A percentile compares a stretch with the other conserved stretches of the same genome.
Evolutionary conservation across 2,797 vertebrate genomes (phyloP).

Genomic region (Sandelia bainsii): DNA sequence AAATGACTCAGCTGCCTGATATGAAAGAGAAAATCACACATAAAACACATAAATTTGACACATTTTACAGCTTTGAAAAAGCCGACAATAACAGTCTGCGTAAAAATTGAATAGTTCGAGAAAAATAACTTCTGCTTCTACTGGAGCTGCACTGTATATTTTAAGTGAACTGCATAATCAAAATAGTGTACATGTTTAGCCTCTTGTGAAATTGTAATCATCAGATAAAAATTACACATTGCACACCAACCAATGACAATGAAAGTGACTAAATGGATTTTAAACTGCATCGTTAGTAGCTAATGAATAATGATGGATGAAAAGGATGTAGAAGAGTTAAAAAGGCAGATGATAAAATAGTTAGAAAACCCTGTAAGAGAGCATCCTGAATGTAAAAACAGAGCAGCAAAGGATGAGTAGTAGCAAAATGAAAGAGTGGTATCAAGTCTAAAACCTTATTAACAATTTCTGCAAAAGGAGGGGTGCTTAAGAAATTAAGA

Average conservation of each 20-base stretch:
- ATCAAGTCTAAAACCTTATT: constrained; percentile 52
- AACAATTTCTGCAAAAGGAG: constrained; percentile 39
- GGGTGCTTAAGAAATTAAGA: constrained; percentile 44
- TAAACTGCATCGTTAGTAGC: constrained; percentile 28
- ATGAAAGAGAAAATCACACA: constrained; percentile 34
- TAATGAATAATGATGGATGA: constrained; percentile 23
- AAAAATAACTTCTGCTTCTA: background rate
- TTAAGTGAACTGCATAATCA: constrained; percentile 20
- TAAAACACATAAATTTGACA: constrained; percentile 27
- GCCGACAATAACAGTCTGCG: constrained; percentile 6
- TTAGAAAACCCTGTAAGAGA: constrained; percentile 26
- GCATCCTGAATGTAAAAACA: constrained; percentile 16
- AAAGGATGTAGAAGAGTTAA: constrained; percentile 18
- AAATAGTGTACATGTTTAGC: constrained; percentile 2
- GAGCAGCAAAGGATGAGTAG: constrained; percentile 17
- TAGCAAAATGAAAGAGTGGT: constrained; percentile 36
- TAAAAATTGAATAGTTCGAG: constrained; percentile 9
- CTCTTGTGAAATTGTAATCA: constrained; percentile 21
- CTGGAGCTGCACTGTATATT: constrained; percentile 9
- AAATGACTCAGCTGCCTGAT: constrained; percentile 55
- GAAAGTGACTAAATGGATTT: constrained; percentile 29
- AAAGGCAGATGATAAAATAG: constrained; percentile 41
- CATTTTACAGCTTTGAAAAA: constrained; percentile 22
- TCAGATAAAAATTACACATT: constrained; percentile 24
- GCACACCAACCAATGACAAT: background rate